Percentiles rank a stretch among this genome's conserved stretches.
Evolutionary conservation across 2,113 vertebrate species (phyloP).

Genomic region (Halichoerus grypus): DNA sequence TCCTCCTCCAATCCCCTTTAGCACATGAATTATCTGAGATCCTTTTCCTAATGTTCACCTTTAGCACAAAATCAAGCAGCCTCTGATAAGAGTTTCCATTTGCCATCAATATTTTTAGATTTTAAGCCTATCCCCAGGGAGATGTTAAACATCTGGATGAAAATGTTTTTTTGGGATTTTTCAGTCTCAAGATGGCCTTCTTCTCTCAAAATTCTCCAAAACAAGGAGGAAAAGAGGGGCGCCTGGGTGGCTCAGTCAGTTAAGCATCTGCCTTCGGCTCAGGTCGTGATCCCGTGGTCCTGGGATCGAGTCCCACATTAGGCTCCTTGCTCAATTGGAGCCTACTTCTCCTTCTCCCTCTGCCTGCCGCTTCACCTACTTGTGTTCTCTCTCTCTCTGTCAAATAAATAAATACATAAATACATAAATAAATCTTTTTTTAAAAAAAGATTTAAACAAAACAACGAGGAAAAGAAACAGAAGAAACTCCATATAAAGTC

Average conservation of each 20-base stretch:
- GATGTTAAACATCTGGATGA: constrained; percentile 65
- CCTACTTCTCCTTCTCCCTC: no score
- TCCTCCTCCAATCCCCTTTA: neutral
- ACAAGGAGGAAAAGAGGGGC: constrained; percentile 8
- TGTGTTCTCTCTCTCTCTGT: no score
- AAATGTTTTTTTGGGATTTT: neutral
- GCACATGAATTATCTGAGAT: neutral
- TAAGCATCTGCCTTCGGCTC: no score
- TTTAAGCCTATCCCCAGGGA: constrained; percentile 34
- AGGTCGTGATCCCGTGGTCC: no score
- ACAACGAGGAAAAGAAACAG: constrained; percentile 34
- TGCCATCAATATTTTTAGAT: constrained; percentile 62
- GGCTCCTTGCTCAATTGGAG: no score
- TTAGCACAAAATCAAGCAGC: constrained; percentile 16
- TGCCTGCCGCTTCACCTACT: no score
- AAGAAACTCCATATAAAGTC: constrained; percentile 67
- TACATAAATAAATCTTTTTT: no score
- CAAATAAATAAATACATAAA: no score
- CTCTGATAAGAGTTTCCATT: constrained; percentile 54
- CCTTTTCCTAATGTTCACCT: neutral
- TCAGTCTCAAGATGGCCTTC: constrained; percentile 45
- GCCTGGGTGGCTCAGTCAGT: no score
- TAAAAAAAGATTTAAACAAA: neutral
- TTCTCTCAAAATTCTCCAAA: constrained; percentile 63
- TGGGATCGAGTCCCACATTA: no score